Percentiles rank a stretch among this genome's conserved stretches.
Conservation (phyloP, 2,797 vertebrate species). For the Coendou prehensilis region DNA sequence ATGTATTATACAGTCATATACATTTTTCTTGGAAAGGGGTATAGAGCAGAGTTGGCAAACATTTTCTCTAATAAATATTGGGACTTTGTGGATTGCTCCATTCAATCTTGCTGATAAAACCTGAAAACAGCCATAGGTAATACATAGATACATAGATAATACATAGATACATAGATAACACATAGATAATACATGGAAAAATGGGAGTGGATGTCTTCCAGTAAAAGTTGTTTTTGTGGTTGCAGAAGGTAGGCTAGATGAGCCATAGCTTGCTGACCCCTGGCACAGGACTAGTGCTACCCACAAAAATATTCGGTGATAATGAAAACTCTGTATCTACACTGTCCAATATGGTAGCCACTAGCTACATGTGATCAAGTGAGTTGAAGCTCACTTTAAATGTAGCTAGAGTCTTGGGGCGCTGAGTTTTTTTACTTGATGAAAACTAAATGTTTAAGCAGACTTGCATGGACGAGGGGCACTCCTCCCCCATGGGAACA, state of each 20-base stretch:
- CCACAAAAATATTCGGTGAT: not conserved
- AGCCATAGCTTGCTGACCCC: not conserved
- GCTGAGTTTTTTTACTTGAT: slow-evolving; percentile 26
- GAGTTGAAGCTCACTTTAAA: not conserved
- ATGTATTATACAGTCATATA: not conserved
- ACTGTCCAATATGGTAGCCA: not conserved
- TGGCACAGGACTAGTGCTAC: not conserved
- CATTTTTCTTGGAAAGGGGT: not conserved
- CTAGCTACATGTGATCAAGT: not conserved
- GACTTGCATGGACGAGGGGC: too few species aligned
- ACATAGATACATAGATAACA: too few species aligned
- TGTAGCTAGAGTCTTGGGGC: not conserved
- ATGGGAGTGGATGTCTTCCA: not conserved
- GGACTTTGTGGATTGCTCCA: not conserved
- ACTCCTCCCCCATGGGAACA: too few species aligned
- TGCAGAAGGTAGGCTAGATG: not conserved
- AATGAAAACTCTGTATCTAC: not conserved
- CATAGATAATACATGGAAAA: not conserved
- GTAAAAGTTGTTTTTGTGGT: not conserved
- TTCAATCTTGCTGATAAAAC: not conserved
- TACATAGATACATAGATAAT: too few species aligned
- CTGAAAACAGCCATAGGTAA: not conserved
- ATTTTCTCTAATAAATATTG: slow-evolving; percentile 36
- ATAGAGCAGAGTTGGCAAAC: not conserved
- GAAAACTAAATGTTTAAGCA: slow-evolving; percentile 5